Evolutionary conservation across 2,113 vertebrate genomes (phyloP), one percentile per base, ranked within the genome.

Genomic region (Poecile atricapillus): DNA sequence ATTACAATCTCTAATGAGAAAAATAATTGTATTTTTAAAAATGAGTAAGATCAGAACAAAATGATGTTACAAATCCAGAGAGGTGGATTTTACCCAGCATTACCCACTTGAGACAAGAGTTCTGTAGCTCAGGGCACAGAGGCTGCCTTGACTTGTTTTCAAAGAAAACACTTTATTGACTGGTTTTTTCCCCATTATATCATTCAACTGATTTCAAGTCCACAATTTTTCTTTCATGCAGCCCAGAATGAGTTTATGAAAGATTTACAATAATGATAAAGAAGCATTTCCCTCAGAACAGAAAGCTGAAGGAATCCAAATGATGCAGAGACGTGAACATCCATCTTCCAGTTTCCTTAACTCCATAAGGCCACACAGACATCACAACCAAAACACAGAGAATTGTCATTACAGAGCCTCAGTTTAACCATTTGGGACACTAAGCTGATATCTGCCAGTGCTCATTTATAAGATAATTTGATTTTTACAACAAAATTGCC

Each of bases 111-210:
- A 90, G 24, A 30, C 41, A 41, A 33, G 9, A 69, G 14, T 10
- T 62, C 46, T 64, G 49, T 43, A 62, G 44, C 60, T 84, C 63
- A 41, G n/a, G 69, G 46, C 50, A 62, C 41, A 92, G 83, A 80
- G 33, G 47, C 24, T 74, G 25, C 28, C 49, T 59, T 46, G 43
- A 64, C 25, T 73, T 25, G 30, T 77, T 81, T 60, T 47, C 55
- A 50, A 43, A 89, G 59, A 63, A 80, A 76, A 50, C 14, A 33
- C 3, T 47, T 74, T 20, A 43, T 64, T 47, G 31, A 41, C 37
- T 28, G 16, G 0, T 4, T 23, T 55, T 55, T 16, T 3, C 12
- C 10, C 30, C 12, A 1, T 64, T 64, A 24, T 28, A 87, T 60
- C 37, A 22, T 75, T 71, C 41, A n/a, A 11, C 22, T 47, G 30